Percentiles rank a stretch among this genome's conserved stretches.
These are phyloP conservation scores for Fregetta grallaria DNA, from an alignment of 2,113 vertebrate genomes.

Conservation along the genomic window DNA sequence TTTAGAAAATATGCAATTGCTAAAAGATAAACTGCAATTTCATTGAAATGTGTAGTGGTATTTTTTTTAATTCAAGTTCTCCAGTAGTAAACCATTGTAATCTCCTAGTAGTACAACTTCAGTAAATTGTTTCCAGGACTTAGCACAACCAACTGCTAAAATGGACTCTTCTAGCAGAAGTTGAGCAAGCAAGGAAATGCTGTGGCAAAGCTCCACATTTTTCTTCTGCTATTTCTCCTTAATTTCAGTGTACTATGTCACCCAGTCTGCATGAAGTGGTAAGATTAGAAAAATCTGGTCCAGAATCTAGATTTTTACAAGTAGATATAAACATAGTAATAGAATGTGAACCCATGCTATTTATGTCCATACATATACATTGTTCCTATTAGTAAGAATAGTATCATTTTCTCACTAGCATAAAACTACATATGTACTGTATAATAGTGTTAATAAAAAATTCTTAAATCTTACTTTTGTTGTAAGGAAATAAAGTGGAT, in stretches of 20 bases:
- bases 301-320: neutral
- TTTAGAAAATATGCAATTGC: neutral
- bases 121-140: neutral
- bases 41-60: neutral
- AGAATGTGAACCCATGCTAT: neutral
- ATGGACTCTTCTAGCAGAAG: neutral
- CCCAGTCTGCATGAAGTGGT: neutral
- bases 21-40: neutral
- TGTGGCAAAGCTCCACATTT: neutral
- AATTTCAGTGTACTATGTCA: neutral
- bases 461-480: neutral
- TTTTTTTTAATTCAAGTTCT: neutral
- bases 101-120: neutral
- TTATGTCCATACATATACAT: neutral
- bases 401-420: neutral
- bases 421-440: neutral
- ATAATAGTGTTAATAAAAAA: neutral
- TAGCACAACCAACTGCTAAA: neutral
- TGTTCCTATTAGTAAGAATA: neutral
- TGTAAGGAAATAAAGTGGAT: neutral
- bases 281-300: neutral
- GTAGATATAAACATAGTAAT: neutral
- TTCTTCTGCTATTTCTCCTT: neutral
- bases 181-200: neutral
- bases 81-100: neutral